These are phyloP conservation scores for Pithys albifrons DNA, from an alignment of 2,113 vertebrate genomes.

Conservation along the genomic window DNA sequence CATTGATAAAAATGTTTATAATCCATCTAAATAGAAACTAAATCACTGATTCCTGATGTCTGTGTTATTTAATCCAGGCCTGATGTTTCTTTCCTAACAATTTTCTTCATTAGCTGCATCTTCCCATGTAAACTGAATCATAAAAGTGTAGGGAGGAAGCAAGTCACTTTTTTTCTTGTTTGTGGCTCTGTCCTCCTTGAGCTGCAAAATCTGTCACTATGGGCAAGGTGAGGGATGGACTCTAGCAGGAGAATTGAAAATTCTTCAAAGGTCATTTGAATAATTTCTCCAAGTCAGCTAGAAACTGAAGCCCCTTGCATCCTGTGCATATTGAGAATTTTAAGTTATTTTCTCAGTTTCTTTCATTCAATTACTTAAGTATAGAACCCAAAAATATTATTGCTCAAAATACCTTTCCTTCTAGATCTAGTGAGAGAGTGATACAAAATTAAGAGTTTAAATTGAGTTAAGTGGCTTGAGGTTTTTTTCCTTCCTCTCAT, in stretches of 20 bases:
- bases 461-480: background rate
- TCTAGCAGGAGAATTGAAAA: background rate
- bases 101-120: background rate
- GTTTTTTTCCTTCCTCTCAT: background rate
- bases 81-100: background rate
- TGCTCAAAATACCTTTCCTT: conserved; percentile 14
- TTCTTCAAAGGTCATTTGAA: background rate
- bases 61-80: background rate
- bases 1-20: background rate
- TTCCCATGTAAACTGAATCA: background rate
- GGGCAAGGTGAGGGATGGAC: background rate
- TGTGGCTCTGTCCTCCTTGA: background rate
- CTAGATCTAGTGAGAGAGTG: background rate
- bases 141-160: background rate
- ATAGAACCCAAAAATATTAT: background rate
- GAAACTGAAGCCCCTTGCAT: background rate
- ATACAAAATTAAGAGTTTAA: background rate
- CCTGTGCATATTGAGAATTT: background rate
- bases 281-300: background rate
- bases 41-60: background rate
- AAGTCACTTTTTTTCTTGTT: background rate
- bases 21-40: background rate
- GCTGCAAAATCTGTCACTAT: background rate
- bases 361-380: background rate
- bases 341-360: background rate